Evolutionary conservation across 2,113 vertebrate genomes (phyloP).

Genomic region (Equus quagga): DNA sequence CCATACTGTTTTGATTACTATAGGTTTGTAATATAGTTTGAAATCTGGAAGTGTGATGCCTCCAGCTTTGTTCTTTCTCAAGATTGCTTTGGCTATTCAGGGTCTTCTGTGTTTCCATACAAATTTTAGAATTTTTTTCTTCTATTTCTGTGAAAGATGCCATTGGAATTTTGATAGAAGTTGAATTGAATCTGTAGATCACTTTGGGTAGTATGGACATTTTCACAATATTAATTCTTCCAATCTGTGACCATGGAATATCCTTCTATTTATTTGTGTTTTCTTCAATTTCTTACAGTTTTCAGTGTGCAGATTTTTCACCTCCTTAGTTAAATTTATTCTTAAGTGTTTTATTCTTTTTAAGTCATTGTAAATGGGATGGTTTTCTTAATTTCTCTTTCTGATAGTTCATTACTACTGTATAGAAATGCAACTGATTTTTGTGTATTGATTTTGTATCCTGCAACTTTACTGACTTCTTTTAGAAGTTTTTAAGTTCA

Average conservation of each 20-base stretch:
- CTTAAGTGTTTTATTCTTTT: neutral
- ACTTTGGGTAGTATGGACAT: neutral
- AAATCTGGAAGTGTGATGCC: neutral
- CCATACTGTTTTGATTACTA: neutral
- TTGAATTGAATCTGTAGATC: neutral
- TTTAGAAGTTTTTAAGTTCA: constrained; percentile 35
- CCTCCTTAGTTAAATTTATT: neutral
- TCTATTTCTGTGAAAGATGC: neutral
- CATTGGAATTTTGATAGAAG: neutral
- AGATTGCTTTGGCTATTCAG: neutral
- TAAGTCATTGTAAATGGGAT: neutral
- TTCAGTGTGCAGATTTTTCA: neutral
- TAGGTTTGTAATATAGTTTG: neutral
- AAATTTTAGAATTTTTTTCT: neutral
- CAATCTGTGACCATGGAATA: neutral
- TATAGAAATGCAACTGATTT: neutral
- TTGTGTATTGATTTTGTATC: neutral
- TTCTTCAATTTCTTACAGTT: neutral
- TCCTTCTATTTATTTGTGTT: neutral
- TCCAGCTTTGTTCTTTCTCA: neutral
- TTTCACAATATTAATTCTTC: neutral
- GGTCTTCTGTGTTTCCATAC: neutral
- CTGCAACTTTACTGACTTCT: neutral
- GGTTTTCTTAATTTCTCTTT: constrained; percentile 5
- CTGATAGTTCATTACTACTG: neutral